phyloP scores from a whole-genome alignment of 2,888 invertebrate species.

The Ormia ochracea region DNA sequence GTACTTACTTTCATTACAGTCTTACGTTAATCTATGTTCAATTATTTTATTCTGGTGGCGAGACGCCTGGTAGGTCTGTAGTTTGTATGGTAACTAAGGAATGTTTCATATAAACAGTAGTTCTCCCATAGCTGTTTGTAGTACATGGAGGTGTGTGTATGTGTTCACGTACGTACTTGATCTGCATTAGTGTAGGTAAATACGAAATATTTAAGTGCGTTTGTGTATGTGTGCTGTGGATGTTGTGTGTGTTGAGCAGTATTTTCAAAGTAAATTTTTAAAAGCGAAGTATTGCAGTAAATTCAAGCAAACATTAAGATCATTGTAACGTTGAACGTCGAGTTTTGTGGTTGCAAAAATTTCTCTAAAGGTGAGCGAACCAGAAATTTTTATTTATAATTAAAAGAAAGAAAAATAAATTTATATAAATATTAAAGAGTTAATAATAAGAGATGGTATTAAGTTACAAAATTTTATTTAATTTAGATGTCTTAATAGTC shows the following conservation, averaged over 20 bases:
- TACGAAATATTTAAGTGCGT: not conserved
- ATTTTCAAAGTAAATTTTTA: constrained; percentile 67
- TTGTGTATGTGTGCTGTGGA: not conserved
- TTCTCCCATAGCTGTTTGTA: not conserved
- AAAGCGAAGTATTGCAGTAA: constrained; percentile 64
- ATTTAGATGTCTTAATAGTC: not conserved
- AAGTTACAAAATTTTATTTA: constrained; percentile 27
- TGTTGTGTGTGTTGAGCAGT: constrained; percentile 23
- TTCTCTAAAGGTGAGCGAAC: constrained; percentile 68
- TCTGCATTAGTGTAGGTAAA: constrained; percentile 29
- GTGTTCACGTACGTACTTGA: too few relatives aligned
- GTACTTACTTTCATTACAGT: too few relatives aligned
- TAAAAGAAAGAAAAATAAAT: constrained; percentile 19
- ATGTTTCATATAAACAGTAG: constrained; percentile 9
- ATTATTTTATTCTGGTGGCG: too few relatives aligned
- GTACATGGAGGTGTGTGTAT: not conserved
- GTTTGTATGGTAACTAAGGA: too few relatives aligned
- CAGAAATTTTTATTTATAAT: constrained; percentile 31
- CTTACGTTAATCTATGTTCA: too few relatives aligned
- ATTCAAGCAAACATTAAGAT: constrained; percentile 72
- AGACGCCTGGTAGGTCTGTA: too few relatives aligned
- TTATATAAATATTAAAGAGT: not conserved
- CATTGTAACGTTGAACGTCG: constrained; percentile 78
- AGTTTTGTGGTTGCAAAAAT: constrained; percentile 76
- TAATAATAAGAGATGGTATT: not conserved